Evolutionary conservation across 2,113 vertebrate species (phyloP).

Genomic region (Sterrhoptilus dennistouni): DNA sequence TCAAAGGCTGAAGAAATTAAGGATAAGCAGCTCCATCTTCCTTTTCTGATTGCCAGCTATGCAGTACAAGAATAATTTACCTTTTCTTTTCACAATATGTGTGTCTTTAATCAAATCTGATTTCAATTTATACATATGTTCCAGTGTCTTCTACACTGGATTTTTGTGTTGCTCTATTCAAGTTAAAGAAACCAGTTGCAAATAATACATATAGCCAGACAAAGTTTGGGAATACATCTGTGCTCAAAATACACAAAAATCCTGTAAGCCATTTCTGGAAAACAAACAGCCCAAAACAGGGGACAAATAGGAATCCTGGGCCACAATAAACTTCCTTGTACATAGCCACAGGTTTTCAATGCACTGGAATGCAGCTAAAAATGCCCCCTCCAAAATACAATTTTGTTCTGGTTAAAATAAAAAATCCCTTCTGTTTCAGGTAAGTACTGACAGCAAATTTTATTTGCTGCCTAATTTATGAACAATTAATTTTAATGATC

Average conservation of each 20-base stretch:
- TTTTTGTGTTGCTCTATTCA: background rate
- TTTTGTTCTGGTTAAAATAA: background rate
- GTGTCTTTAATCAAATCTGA: background rate
- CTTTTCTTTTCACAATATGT: background rate
- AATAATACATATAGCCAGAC: background rate
- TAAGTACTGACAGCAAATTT: background rate
- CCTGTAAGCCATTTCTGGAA: background rate
- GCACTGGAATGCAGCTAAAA: background rate
- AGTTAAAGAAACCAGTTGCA: background rate
- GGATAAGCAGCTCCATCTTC: background rate
- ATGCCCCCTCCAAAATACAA: background rate
- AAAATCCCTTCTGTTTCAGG: background rate
- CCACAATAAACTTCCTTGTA: background rate
- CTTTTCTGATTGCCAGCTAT: background rate
- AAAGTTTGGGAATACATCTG: background rate
- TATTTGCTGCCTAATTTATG: background rate
- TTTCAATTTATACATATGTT: background rate
- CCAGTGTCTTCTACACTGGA: background rate
- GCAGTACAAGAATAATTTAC: background rate
- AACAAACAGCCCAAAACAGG: background rate
- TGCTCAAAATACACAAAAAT: background rate
- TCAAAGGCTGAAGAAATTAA: background rate
- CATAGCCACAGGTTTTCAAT: background rate
- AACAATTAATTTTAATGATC: background rate
- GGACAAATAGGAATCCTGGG: background rate